Conservation (phyloP, 2,888 invertebrate genomes). For the Drosophila testacea region DNA sequence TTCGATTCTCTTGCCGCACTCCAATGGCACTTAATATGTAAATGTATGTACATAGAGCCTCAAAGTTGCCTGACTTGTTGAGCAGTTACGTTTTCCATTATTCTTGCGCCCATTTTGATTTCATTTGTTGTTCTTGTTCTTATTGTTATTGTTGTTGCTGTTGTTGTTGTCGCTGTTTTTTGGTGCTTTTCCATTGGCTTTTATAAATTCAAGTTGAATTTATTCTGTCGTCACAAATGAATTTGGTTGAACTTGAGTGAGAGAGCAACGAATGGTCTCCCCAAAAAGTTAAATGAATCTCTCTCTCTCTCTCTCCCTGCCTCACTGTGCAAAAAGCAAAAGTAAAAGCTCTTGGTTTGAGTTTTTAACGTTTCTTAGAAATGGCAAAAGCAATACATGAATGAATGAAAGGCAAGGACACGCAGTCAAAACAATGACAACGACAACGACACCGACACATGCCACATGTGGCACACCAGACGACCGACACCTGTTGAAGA, state of each 20-base stretch:
- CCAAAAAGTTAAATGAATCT: slow-evolving; percentile 23
- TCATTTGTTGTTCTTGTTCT: slow-evolving; percentile 41
- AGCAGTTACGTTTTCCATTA: slow-evolving; percentile 77
- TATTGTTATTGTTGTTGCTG: slow-evolving; percentile 40
- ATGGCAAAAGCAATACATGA: slow-evolving; percentile 43
- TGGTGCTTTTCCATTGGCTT: slow-evolving; percentile 80
- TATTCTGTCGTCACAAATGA: slow-evolving; percentile 54
- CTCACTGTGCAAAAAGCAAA: slow-evolving; percentile 12
- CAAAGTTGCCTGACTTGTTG: slow-evolving; percentile 78
- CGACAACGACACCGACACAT: slow-evolving; percentile 55
- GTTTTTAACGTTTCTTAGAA: slow-evolving; percentile 24
- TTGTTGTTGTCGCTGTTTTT: slow-evolving; percentile 45
- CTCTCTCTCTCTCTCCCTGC: neutral
- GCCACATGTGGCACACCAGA: slow-evolving; percentile 56
- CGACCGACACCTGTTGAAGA: slow-evolving; percentile 73
- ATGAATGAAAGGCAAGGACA: slow-evolving; percentile 54
- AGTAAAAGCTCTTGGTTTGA: slow-evolving; percentile 42
- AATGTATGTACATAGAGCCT: slow-evolving; percentile 43
- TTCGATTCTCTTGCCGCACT: slow-evolving; percentile 49
- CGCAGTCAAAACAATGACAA: slow-evolving; percentile 55
- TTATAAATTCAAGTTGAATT: slow-evolving; percentile 52
- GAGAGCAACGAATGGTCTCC: slow-evolving; percentile 42
- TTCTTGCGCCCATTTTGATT: slow-evolving; percentile 81
- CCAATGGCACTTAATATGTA: slow-evolving; percentile 60
- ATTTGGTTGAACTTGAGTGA: slow-evolving; percentile 49